Percentiles rank a stretch among this genome's conserved stretches.
These are phyloP conservation scores for Aspidoscelis tigris DNA, from an alignment of 2,113 vertebrate species.

Conservation along the genomic window DNA sequence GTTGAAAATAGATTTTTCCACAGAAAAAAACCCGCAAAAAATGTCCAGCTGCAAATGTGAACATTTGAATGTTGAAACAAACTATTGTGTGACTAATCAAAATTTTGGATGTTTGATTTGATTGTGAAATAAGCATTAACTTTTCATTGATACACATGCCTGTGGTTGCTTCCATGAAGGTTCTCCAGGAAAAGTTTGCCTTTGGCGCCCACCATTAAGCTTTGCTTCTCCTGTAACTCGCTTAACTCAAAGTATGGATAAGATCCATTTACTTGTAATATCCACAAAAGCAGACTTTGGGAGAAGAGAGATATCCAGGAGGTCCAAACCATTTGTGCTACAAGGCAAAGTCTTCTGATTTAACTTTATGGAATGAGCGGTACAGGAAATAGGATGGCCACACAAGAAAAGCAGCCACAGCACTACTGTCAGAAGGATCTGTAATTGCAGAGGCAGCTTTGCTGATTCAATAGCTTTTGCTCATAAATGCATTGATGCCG, in stretches of 20 bases:
- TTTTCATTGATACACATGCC: no score
- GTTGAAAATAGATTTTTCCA: no score
- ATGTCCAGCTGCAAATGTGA: no score
- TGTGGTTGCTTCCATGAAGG: neutral
- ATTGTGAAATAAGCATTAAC: no score
- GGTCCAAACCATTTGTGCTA: slow-evolving; percentile 25
- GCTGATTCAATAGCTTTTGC: slow-evolving; percentile 60
- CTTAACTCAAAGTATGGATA: neutral
- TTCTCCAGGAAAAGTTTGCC: neutral
- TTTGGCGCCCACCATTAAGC: neutral
- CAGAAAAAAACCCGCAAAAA: no score
- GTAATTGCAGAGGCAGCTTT: slow-evolving; percentile 46
- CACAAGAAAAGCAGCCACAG: slow-evolving; percentile 45
- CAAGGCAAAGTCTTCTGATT: slow-evolving; percentile 52
- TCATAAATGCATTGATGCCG: slow-evolving; percentile 41
- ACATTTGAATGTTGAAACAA: no score
- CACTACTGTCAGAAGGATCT: slow-evolving; percentile 48
- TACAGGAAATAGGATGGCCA: slow-evolving; percentile 50
- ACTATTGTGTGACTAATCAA: no score
- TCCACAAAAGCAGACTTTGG: neutral
- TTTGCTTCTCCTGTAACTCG: neutral
- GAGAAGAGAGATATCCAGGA: neutral
- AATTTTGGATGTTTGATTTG: no score
- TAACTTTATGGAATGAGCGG: slow-evolving; percentile 39
- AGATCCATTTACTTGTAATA: slow-evolving; percentile 20